Base-by-base conservation (phyloP, 2,888 invertebrate species). In the Malthinus flaveolus region DNA sequence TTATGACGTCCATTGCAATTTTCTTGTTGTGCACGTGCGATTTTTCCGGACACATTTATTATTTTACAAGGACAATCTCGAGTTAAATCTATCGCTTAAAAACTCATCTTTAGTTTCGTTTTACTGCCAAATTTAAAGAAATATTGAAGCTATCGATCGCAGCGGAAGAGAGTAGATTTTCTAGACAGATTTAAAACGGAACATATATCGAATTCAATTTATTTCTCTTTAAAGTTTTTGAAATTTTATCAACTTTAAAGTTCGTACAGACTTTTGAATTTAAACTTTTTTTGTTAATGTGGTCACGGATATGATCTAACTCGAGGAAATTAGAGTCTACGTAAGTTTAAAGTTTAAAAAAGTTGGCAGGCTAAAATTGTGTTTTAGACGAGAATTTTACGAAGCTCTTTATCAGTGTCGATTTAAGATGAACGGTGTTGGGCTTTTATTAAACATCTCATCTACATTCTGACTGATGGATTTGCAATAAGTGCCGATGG, bases 371-470 rank as follows among this genome's bases (percentile, higher is more conserved):
- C 47, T 31, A 10, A 44, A 45, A 44, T 51, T 44, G 42, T 23
- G 47, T 12, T 13, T 32, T 36, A 49, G 49, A 37, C 13, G 34
- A 48, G 44, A 58, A 37, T 53, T 58, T 58, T 48, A 48, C 42
- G 15, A 48, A 35, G 39, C 36, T 37, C 49, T 50, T 54, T 54
- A 59, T 59, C 59, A 47, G 59, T 50, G 59, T 54, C 59, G 54
- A 54, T 59, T 49, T 59, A 59, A 59, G 59, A 53, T 55, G 44
- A 47, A 51, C 59, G 59, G 47, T 56, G 60, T 56, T 55, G 55
- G 47, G 60, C 51, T 60, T 71, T 71, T 71, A 72, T 71, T 72
- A 72, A 72, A 71, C 71, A 71, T 70, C 70, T 71, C 69, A 71
- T 71, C 71, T 71, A 67, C 72, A 70, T 69, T 66, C 68, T 64